phyloP scores from a whole-genome alignment of 2,888 invertebrate species.

The Rugalucina vietnamica region DNA sequence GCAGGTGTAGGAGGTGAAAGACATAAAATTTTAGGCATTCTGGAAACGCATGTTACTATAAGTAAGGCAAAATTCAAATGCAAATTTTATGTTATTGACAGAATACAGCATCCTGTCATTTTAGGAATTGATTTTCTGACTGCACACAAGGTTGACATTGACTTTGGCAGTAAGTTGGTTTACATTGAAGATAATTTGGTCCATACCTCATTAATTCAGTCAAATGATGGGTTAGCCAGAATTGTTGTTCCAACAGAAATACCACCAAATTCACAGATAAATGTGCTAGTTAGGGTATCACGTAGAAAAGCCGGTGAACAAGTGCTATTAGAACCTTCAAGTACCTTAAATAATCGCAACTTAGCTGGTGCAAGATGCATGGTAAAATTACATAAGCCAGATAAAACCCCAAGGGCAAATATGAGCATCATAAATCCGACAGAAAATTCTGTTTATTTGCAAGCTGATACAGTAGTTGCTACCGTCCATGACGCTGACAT shows the following conservation, averaged over 20 bases:
- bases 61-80: background rate
- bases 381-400: background rate
- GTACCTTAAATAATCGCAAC: background rate
- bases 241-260: background rate
- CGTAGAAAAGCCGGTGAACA: background rate
- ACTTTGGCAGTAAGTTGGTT: background rate
- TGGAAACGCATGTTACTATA: background rate
- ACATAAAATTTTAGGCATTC: background rate
- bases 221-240: background rate
- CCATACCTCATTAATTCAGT: background rate
- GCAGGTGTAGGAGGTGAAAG: background rate
- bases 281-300: background rate
- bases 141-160: background rate
- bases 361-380: slow-evolving; percentile 8
- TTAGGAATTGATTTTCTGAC: background rate
- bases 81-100: background rate
- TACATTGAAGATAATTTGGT: slow-evolving; percentile 5
- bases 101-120: slow-evolving; percentile 7
- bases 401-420: background rate
- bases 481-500: background rate
- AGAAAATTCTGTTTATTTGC: background rate
- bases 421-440: slow-evolving; percentile 3
- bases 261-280: background rate
- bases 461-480: slow-evolving; percentile 3
- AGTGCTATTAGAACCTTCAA: background rate